Evolutionary conservation across 2,888 invertebrate genomes (phyloP).

Genomic region (Lasiommata megera): DNA sequence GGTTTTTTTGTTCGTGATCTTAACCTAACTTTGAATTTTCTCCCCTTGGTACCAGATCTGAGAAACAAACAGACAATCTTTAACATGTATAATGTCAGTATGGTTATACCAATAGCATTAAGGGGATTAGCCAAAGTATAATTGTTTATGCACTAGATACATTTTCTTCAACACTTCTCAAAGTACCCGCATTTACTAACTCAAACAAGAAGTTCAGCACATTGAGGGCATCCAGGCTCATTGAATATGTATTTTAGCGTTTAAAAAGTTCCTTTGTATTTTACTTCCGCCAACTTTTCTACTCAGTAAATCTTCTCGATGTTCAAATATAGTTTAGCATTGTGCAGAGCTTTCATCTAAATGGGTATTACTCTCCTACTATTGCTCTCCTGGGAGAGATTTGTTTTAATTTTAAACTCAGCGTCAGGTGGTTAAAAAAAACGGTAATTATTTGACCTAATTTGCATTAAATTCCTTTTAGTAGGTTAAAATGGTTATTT

Average conservation of each 20-base stretch:
- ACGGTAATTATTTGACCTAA: too few relatives aligned
- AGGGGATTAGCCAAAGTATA: background rate
- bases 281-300: background rate
- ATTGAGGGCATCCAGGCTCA: background rate
- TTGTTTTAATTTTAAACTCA: too few relatives aligned
- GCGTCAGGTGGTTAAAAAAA: too few relatives aligned
- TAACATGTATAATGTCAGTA: too few relatives aligned
- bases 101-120: too few relatives aligned
- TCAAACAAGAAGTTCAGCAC: background rate
- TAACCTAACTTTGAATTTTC: too few relatives aligned
- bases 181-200: background rate
- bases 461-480: too few relatives aligned
- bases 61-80: too few relatives aligned
- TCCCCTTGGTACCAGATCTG: too few relatives aligned
- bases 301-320: background rate
- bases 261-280: constrained; percentile 5
- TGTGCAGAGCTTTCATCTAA: background rate
- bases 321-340: background rate
- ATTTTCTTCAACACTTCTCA: background rate
- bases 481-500: too few relatives aligned
- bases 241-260: background rate
- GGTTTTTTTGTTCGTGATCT: too few relatives aligned
- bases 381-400: too few relatives aligned
- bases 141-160: background rate
- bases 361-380: background rate